phyloP scores from a whole-genome alignment of 1,140 invertebrate species.

The Meteorus sp. region DNA sequence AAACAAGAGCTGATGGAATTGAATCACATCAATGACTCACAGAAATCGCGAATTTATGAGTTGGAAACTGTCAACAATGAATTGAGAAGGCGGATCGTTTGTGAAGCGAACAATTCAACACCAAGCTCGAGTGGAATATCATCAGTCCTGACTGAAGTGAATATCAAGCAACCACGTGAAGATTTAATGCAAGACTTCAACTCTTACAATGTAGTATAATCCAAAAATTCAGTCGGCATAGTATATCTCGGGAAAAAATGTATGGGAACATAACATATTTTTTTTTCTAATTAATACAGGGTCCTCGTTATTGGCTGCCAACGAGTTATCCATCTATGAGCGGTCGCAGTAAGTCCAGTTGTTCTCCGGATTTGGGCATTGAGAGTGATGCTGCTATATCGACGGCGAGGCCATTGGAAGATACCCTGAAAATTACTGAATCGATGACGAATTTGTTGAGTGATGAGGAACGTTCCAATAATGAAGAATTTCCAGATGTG shows the following conservation, averaged over 20 bases:
- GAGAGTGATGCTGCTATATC: constrained; percentile 66
- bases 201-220: constrained; percentile 42
- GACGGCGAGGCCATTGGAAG: constrained; percentile 53
- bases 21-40: constrained; percentile 52
- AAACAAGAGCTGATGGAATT: constrained; percentile 52
- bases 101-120: constrained; percentile 50
- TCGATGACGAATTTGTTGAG: constrained; percentile 62
- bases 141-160: constrained; percentile 43
- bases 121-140: constrained; percentile 55
- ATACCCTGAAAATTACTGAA: constrained; percentile 60
- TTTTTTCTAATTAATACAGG: constrained; percentile 30
- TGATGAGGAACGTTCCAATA: constrained; percentile 48
- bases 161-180: constrained; percentile 42
- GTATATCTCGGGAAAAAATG: not conserved
- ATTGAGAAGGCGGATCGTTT: constrained; percentile 48
- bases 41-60: constrained; percentile 48
- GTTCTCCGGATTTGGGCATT: constrained; percentile 73
- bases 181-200: constrained; percentile 48
- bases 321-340: constrained; percentile 40
- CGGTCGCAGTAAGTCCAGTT: constrained; percentile 57
- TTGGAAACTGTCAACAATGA: constrained; percentile 51
- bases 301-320: constrained; percentile 47
- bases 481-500: constrained; percentile 37
- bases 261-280: not conserved
- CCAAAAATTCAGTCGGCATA: not conserved